These are phyloP conservation scores for Choreutis nemorana DNA, from an alignment of 2,888 invertebrate species.

Conservation along the genomic window DNA sequence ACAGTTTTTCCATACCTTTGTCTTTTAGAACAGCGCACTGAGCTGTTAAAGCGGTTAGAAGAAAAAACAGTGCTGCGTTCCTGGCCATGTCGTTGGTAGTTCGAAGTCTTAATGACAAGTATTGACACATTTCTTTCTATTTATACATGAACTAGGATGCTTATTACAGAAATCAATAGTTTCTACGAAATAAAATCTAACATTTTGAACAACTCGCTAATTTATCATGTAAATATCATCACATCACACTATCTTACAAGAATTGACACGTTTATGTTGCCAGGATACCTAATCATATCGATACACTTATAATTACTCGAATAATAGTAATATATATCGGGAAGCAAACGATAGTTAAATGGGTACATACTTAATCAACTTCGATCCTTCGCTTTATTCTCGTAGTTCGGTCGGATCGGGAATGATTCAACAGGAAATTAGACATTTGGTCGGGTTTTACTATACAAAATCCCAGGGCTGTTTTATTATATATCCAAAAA, in stretches of 20 bases:
- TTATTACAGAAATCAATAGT: slow-evolving; percentile 15
- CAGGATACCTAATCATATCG: too few species aligned
- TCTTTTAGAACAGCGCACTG: slow-evolving; percentile 21
- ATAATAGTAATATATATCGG: too few species aligned
- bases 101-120: slow-evolving; percentile 20
- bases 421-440: too few species aligned
- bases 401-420: too few species aligned
- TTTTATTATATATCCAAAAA: too few species aligned
- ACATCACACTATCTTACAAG: slow-evolving; percentile 19
- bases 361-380: too few species aligned
- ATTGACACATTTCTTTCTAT: slow-evolving; percentile 15
- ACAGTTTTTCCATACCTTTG: slow-evolving; percentile 13
- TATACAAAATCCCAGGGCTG: too few species aligned
- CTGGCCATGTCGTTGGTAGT: slow-evolving; percentile 20
- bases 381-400: too few species aligned
- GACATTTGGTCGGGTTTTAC: too few species aligned
- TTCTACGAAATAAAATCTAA: slow-evolving; percentile 34
- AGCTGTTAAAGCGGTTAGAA: slow-evolving; percentile 17
- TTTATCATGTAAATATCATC: slow-evolving; percentile 25
- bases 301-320: too few species aligned
- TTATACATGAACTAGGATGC: slow-evolving; percentile 22
- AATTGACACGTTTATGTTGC: too few species aligned
- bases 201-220: slow-evolving; percentile 18
- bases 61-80: slow-evolving; percentile 17
- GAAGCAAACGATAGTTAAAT: too few species aligned